A percentile compares a stretch with the other conserved stretches of the same genome.
These are phyloP conservation scores for Gasteruption jaculator DNA, from an alignment of 2,888 invertebrate species.

Conservation along the genomic window DNA sequence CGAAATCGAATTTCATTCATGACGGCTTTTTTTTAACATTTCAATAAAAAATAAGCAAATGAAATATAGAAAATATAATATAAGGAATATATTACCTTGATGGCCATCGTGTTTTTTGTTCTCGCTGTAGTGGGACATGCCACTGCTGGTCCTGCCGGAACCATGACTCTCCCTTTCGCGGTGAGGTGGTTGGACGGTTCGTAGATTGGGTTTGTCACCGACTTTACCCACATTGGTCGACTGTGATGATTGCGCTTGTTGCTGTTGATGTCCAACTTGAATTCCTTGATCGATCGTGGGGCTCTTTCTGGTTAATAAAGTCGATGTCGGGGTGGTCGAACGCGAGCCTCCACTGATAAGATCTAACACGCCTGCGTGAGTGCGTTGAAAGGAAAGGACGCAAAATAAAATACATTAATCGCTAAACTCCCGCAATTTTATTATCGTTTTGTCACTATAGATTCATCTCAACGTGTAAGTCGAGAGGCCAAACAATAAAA, in stretches of 20 bases:
- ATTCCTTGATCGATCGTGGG: constrained; percentile 83
- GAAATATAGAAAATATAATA: too few species aligned
- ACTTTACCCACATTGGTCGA: constrained; percentile 40
- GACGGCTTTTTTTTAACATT: too few species aligned
- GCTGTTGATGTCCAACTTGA: constrained; percentile 59
- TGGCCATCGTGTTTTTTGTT: constrained; percentile 36
- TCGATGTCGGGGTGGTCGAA: constrained; percentile 75
- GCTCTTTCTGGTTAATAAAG: constrained; percentile 69
- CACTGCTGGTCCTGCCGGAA: constrained; percentile 36
- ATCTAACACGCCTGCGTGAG: constrained; percentile 58
- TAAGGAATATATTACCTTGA: too few species aligned
- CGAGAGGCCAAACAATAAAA: too few species aligned
- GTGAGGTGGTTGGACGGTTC: constrained; percentile 39
- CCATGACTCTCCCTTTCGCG: constrained; percentile 45
- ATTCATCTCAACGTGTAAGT: too few species aligned
- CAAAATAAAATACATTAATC: not conserved
- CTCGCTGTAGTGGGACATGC: constrained; percentile 45
- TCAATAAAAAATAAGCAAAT: too few species aligned
- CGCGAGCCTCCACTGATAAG: constrained; percentile 72
- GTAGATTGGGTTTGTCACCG: constrained; percentile 36
- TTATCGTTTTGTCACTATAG: too few species aligned
- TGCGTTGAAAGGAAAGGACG: constrained; percentile 1
- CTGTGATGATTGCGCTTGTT: constrained; percentile 46
- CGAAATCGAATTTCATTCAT: too few species aligned
- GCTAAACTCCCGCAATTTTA: not conserved